Evolutionary conservation across 2,797 vertebrate genomes (phyloP), one percentile per base, ranked within the genome.

Genomic region (Dermochelys coriacea): DNA sequence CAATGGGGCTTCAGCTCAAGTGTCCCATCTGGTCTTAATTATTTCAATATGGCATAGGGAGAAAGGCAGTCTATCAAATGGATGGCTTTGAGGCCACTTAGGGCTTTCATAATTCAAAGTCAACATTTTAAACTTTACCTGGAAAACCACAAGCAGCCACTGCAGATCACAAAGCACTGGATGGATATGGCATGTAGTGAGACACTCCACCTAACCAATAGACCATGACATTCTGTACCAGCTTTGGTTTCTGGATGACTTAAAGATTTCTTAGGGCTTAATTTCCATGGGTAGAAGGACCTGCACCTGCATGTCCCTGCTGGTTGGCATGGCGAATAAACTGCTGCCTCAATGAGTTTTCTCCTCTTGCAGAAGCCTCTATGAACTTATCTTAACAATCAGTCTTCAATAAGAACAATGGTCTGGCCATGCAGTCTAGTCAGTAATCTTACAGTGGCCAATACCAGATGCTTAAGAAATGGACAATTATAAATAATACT

Each of bases 211-310:
- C 41, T 87, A 52, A 2, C 74, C 86, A 54, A 50, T 41, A 45
- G 10, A 5, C 75, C 49, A 45, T 5, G 16, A 61, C 47, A 29
- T 84, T 27, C 61, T 84, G 1, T 85, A 29, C 57, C 34, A 19
- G 18, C 15, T 6, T 27, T 37, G 1, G 1, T 15, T 84, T 80
- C 25, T 90, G 85, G 16, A 18, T 82, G 25, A 2, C 18, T 82
- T 74, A 31, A 86, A 50, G 50, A 25, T 5, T 82, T 82, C 0
- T 41, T 41, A 5, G 41, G 41, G 41, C 51, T 84, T 0, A 10
- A 0, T 47, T 85, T 59, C 27, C 2, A 0, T 1, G 52, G 8
- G 21, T 29, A 1, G 11, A 25, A 37, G 84, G 54, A 1, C 2
- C 83, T 77, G 52, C 64, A 27, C 49, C 79, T 7, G 0, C 1